phyloP scores from a whole-genome alignment of 2,888 invertebrate genomes.

The Brachylomia viminalis region DNA sequence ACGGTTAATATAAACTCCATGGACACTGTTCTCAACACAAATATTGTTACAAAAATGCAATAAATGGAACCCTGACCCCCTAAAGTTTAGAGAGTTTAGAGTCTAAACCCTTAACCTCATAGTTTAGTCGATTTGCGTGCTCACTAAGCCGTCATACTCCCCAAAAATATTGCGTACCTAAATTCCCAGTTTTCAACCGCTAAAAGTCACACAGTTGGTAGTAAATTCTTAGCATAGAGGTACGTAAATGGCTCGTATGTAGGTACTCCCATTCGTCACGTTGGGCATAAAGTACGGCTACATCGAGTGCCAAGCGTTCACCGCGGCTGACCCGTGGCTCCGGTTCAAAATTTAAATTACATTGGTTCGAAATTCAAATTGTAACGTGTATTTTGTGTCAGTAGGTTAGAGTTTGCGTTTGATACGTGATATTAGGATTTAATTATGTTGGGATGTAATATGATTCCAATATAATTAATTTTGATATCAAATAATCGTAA shows the following conservation, averaged over 20 bases:
- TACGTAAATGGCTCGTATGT: slow-evolving; percentile 55
- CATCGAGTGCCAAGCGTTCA: slow-evolving; percentile 65
- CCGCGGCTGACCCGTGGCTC: slow-evolving; percentile 49
- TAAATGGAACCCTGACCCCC: background rate
- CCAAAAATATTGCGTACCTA: slow-evolving; percentile 35
- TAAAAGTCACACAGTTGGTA: slow-evolving; percentile 52
- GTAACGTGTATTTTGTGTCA: slow-evolving; percentile 41
- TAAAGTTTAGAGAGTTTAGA: no score
- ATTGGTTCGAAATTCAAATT: slow-evolving; percentile 53
- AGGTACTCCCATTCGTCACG: slow-evolving; percentile 60
- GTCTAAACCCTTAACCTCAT: no score
- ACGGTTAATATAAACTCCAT: background rate
- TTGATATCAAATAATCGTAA: background rate
- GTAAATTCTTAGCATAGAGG: slow-evolving; percentile 61
- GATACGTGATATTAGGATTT: background rate
- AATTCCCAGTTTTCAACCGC: slow-evolving; percentile 35
- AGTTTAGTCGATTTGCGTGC: background rate
- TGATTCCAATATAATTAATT: no score
- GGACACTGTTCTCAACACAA: background rate
- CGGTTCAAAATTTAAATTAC: slow-evolving; percentile 61
- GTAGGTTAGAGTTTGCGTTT: slow-evolving; percentile 20
- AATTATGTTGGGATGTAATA: background rate
- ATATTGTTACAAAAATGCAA: background rate
- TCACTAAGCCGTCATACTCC: background rate
- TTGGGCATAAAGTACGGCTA: slow-evolving; percentile 55